Conservation (phyloP, 1,140 invertebrate species). For the Gryon sp. region DNA sequence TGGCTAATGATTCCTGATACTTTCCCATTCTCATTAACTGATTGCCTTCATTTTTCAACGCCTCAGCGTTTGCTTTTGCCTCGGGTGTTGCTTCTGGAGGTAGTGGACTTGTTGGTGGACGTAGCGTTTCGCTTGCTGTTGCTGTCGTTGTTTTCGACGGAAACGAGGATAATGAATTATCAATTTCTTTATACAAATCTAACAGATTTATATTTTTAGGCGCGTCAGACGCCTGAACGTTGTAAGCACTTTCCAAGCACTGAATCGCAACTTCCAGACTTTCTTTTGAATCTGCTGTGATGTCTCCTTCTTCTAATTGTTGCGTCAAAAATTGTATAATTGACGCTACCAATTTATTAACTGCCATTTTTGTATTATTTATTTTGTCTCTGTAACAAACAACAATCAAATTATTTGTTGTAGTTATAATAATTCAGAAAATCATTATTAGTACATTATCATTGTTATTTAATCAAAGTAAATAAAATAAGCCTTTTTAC, state of each 20-base stretch:
- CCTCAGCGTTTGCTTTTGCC: constrained; percentile 84
- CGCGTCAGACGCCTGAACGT: constrained; percentile 80
- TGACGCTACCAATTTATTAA: constrained; percentile 73
- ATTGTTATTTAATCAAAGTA: no score
- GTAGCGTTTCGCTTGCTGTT: no score
- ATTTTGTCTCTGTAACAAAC: no score
- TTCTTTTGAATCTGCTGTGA: constrained; percentile 85
- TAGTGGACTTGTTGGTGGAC: no score
- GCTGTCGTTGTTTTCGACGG: not conserved
- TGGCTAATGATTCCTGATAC: constrained; percentile 88
- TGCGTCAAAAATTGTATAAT: constrained; percentile 77
- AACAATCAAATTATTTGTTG: no score
- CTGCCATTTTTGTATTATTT: constrained; percentile 68
- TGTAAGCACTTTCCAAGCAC: constrained; percentile 91
- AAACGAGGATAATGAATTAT: constrained; percentile 53
- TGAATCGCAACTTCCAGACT: constrained; percentile 91
- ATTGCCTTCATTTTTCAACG: constrained; percentile 92
- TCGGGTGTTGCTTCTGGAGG: constrained; percentile 77
- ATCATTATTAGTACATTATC: no score
- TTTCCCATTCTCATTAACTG: constrained; percentile 90
- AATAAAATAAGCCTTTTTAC: no score
- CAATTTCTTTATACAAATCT: constrained; percentile 79
- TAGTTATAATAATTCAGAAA: no score
- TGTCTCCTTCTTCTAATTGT: constrained; percentile 73
- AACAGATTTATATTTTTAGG: constrained; percentile 73